These are phyloP conservation scores for Timema cristinae DNA, from an alignment of 2,888 invertebrate species.

Conservation along the genomic window DNA sequence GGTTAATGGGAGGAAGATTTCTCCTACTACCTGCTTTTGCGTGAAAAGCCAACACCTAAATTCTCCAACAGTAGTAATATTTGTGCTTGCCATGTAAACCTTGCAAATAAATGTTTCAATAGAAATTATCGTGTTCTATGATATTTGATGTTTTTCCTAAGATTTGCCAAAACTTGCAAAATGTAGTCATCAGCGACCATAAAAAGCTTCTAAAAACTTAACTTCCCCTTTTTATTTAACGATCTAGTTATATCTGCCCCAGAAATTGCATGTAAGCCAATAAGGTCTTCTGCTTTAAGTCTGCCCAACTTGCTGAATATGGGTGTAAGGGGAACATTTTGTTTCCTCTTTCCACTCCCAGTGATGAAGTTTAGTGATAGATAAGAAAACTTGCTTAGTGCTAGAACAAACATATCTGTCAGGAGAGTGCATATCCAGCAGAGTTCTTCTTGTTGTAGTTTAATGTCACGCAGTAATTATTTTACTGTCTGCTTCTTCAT, in stretches of 20 bases:
- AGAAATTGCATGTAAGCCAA: background rate
- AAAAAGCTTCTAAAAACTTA: conserved; percentile 4
- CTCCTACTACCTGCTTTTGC: conserved; percentile 8
- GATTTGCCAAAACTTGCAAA: background rate
- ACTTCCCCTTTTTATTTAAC: background rate
- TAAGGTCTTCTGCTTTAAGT: conserved; percentile 1
- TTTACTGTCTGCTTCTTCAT: too few species aligned
- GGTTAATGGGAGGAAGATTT: conserved; percentile 1
- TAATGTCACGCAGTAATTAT: too few species aligned
- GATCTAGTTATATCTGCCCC: background rate
- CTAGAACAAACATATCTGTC: background rate
- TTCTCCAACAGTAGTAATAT: background rate
- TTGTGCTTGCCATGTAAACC: background rate
- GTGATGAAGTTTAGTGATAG: background rate
- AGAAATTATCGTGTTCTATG: background rate
- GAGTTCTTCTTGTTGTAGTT: too few species aligned
- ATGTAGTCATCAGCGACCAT: background rate
- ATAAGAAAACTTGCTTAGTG: background rate
- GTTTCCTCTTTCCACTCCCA: background rate
- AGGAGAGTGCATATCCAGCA: background rate
- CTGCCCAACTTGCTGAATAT: background rate
- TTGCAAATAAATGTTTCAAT: conserved; percentile 3
- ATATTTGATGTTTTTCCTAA: conserved; percentile 4
- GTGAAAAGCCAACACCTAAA: background rate
- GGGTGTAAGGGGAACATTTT: background rate